These are phyloP conservation scores for Apodemia duryi DNA, from an alignment of 2,888 invertebrate species.

Conservation along the genomic window DNA sequence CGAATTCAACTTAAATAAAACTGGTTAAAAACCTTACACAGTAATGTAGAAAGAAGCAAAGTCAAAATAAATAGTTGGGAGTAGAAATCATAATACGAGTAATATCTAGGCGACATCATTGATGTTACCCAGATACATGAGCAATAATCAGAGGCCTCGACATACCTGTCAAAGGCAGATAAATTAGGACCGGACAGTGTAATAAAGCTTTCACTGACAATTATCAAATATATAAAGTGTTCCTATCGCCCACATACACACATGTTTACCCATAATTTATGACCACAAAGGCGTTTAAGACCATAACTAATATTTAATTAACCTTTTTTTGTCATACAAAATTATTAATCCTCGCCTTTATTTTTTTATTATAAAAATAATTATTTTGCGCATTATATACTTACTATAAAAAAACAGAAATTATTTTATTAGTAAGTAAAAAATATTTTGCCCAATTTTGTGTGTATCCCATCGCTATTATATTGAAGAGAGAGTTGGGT, in stretches of 20 bases:
- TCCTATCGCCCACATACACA: conserved; percentile 9
- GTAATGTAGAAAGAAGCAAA: too few species aligned
- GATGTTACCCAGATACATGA: conserved; percentile 13
- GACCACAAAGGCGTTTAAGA: not conserved
- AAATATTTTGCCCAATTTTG: too few species aligned
- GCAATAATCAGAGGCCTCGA: not conserved
- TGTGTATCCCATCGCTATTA: too few species aligned
- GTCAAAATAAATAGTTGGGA: too few species aligned
- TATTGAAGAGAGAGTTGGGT: too few species aligned
- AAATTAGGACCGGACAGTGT: conserved; percentile 1
- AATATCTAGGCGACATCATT: conserved; percentile 8
- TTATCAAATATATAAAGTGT: conserved; percentile 7
- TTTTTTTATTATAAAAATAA: too few species aligned
- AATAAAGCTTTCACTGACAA: conserved; percentile 8
- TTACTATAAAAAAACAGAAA: too few species aligned
- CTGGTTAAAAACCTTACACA: too few species aligned
- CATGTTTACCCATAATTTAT: not conserved
- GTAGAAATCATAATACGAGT: not conserved
- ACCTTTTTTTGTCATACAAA: not conserved
- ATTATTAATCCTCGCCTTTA: not conserved
- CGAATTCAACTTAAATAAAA: too few species aligned
- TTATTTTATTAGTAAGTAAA: too few species aligned
- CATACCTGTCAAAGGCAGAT: not conserved
- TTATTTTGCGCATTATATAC: too few species aligned
- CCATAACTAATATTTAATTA: conserved; percentile 5